Percentiles rank a stretch among this genome's conserved stretches.
phyloP scores from a whole-genome alignment of 1,140 invertebrate species.

The Drosophila pectinifera region DNA sequence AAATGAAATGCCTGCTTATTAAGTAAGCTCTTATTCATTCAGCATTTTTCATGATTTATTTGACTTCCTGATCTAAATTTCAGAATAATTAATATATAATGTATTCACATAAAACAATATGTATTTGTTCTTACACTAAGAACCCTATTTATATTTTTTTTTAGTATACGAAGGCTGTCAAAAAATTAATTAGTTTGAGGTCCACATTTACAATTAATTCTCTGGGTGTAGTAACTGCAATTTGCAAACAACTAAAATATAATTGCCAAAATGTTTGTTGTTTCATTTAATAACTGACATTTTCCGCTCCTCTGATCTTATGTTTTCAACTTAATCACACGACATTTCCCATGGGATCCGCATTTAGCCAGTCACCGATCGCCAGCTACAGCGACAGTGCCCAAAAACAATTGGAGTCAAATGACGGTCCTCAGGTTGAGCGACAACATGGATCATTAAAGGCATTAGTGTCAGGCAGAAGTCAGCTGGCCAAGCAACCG shows the following conservation, averaged over 20 bases:
- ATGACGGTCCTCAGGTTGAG: slow-evolving; percentile 44
- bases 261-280: neutral
- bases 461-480: slow-evolving; percentile 52
- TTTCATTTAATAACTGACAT: slow-evolving; percentile 14
- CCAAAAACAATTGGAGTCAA: slow-evolving; percentile 46
- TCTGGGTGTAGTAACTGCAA: neutral
- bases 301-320: slow-evolving; percentile 18
- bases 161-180: no score
- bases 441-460: slow-evolving; percentile 54
- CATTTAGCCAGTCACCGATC: slow-evolving; percentile 40
- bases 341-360: slow-evolving; percentile 28
- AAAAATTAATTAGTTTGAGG: no score
- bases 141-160: no score
- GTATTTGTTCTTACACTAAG: no score
- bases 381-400: slow-evolving; percentile 14
- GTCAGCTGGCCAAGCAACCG: slow-evolving; percentile 42
- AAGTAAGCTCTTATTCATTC: no score
- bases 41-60: no score
- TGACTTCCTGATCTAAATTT: no score
- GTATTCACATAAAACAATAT: no score
- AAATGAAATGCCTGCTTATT: no score
- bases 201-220: no score
- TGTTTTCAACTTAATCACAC: slow-evolving; percentile 20
- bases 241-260: slow-evolving; percentile 6
- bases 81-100: no score